phyloP scores from a whole-genome alignment of 2,888 invertebrate genomes.

The Drosophila falleni region DNA sequence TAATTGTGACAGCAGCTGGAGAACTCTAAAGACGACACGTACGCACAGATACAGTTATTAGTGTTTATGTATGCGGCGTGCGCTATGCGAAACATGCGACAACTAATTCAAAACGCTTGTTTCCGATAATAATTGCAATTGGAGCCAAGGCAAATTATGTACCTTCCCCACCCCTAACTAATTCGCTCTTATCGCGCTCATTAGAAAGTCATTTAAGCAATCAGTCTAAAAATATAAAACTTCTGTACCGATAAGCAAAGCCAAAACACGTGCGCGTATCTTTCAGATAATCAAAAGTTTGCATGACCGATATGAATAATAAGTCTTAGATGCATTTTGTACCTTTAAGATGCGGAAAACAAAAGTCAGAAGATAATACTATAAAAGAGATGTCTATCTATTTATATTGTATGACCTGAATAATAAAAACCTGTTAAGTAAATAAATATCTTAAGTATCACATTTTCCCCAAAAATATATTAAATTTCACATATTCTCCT shows the following conservation, averaged over 20 bases:
- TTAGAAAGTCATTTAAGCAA: conserved; percentile 54
- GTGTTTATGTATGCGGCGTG: conserved; percentile 12
- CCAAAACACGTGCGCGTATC: conserved; percentile 33
- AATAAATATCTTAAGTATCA: too few species aligned
- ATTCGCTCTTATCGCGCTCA: conserved; percentile 38
- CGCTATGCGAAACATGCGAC: conserved; percentile 55
- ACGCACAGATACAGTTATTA: conserved; percentile 39
- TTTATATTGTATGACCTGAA: too few species aligned
- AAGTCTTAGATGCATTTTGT: conserved; percentile 10
- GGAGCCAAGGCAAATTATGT: conserved; percentile 55
- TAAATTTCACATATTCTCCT: neutral
- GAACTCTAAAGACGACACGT: conserved; percentile 51
- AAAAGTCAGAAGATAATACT: neutral
- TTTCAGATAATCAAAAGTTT: conserved; percentile 34
- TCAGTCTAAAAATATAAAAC: conserved; percentile 16
- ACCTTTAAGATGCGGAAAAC: neutral
- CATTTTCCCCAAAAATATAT: too few species aligned
- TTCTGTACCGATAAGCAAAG: conserved; percentile 45
- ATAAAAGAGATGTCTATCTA: too few species aligned
- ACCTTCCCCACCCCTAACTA: conserved; percentile 1
- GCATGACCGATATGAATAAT: neutral
- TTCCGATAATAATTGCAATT: conserved; percentile 45
- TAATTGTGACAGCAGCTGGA: conserved; percentile 27
- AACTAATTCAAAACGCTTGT: conserved; percentile 36
- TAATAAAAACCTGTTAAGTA: too few species aligned